Base-by-base conservation (phyloP, 2,113 vertebrate species). In the Monopterus albus region DNA sequence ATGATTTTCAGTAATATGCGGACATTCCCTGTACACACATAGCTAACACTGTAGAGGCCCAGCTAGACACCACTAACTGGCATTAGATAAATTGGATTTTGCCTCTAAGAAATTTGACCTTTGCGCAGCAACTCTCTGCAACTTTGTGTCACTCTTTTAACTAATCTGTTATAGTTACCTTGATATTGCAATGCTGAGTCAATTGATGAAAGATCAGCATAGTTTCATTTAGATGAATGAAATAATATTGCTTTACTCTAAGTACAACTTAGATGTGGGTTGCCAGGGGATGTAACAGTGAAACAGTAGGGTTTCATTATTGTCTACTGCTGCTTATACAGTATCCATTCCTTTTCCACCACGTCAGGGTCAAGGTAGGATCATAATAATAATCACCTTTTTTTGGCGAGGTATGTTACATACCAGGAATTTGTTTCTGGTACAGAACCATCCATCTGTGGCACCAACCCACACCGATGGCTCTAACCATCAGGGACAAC, bases 1-100 rank as follows among this genome's bases (percentile, higher is more conserved):
- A n/a, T n/a, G n/a, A n/a, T n/a, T 78, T 65, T 67, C 10, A 1
- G 57, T 43, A 71, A 83, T 49, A 78, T 47, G 33, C 6, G 3
- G 33, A 77, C 77, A 78, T 81, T 82, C 80, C 61, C 71, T 59
- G 20, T 11, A 40, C 60, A 62, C 46, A 23, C 76, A 81, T 74
- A 60, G 29, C 57, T 67, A n/a, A n/a, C n/a, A n/a, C n/a, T n/a
- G n/a, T n/a, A n/a, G n/a, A n/a, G n/a, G n/a, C n/a, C n/a, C n/a
- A n/a, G n/a, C 39, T 66, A 49, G 25, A 53, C 49, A 25, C 26
- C 3, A 25, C 43, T 75, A 74, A 86, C 33, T 77, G 72, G 68
- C 65, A 61, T 46, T 35, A 63, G 46, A 69, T 65, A 82, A 29
- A 59, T 70, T 58, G 46, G 18, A 53, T 35, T 28, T 52, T 45